Conservation (phyloP, 1,140 invertebrate species). For the Euwallacea fornicatus region DNA sequence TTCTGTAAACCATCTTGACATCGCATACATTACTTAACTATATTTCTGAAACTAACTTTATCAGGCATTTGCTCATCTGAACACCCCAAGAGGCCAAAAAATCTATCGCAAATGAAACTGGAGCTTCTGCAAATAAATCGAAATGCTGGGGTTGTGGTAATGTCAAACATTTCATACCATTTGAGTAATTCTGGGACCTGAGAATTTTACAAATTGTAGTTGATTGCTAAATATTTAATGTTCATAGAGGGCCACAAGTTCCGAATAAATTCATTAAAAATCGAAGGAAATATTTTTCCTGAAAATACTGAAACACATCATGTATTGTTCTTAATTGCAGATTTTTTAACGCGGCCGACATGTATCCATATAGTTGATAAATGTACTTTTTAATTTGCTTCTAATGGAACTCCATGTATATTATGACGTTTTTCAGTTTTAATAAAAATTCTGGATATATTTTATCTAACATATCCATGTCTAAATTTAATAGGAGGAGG, state of each 20-base stretch:
- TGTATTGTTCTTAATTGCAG: too few relatives aligned
- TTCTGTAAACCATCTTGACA: conserved; percentile 20
- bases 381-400: too few relatives aligned
- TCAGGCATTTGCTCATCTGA: conserved; percentile 19
- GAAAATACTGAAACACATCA: too few relatives aligned
- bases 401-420: too few relatives aligned
- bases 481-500: too few relatives aligned
- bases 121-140: conserved; percentile 12
- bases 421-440: too few relatives aligned
- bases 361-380: too few relatives aligned
- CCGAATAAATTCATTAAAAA: too few relatives aligned
- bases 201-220: not conserved
- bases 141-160: not conserved
- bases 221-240: not conserved
- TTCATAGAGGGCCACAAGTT: too few relatives aligned
- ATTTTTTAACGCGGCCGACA: too few relatives aligned
- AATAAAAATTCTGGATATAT: too few relatives aligned
- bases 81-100: not conserved
- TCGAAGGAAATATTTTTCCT: not conserved
- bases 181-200: conserved; percentile 14
- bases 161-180: conserved; percentile 29
- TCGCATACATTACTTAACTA: not conserved
- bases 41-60: conserved; percentile 1
- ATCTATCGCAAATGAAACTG: not conserved
- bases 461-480: too few relatives aligned